Evolutionary conservation across 2,113 vertebrate genomes (phyloP).

Genomic region (Symphodus melops): DNA sequence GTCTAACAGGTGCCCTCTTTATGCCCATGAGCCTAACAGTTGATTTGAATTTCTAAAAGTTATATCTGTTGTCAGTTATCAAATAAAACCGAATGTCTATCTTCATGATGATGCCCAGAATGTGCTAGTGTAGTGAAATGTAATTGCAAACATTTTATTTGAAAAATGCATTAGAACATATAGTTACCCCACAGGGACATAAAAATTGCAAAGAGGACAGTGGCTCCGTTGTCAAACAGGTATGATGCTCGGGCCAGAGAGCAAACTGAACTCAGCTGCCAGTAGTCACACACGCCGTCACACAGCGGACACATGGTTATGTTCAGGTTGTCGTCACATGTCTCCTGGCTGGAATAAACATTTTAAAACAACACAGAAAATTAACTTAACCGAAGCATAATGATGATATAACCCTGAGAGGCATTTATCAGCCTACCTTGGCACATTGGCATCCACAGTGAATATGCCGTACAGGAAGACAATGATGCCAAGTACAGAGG

Average conservation of each 20-base stretch:
- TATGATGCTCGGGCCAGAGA: slow-evolving; percentile 90
- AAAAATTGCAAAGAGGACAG: slow-evolving; percentile 95
- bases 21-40: no score
- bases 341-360: slow-evolving; percentile 87
- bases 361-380: neutral
- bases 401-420: neutral
- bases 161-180: neutral
- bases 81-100: neutral
- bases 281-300: slow-evolving; percentile 94
- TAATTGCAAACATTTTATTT: neutral
- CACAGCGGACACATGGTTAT: slow-evolving; percentile 99
- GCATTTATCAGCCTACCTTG: slow-evolving; percentile 85
- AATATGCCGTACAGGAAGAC: slow-evolving; percentile 96
- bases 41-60: no score
- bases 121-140: neutral
- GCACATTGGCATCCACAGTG: slow-evolving; percentile 93
- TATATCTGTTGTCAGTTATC: no score
- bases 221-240: slow-evolving; percentile 96
- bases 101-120: neutral
- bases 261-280: slow-evolving; percentile 94
- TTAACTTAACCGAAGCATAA: neutral
- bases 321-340: slow-evolving; percentile 87
- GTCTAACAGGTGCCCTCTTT: no score
- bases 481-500: slow-evolving; percentile 93
- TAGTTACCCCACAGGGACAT: slow-evolving; percentile 98